Conservation (phyloP, 1,140 invertebrate genomes). For the Brachionus angularis region DNA sequence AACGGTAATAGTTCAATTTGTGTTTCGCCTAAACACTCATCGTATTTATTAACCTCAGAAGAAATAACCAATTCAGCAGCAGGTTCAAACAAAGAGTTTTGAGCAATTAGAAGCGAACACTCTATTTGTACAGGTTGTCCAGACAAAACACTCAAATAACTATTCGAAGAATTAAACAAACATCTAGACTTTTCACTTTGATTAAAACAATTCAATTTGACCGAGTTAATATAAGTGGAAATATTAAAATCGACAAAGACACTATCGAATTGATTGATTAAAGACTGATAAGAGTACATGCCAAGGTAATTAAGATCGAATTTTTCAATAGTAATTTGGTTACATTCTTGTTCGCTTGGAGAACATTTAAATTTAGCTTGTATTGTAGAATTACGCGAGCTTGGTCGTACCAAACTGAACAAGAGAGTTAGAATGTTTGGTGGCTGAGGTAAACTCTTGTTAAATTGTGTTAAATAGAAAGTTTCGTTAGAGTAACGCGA, state of each 20-base stretch:
- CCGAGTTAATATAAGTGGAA: background rate
- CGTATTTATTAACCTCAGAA: constrained; percentile 18
- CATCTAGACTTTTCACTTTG: background rate
- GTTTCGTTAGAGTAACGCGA: background rate
- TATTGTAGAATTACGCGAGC: background rate
- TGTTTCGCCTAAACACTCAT: background rate
- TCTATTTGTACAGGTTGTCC: background rate
- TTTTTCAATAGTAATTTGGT: background rate
- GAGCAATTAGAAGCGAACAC: constrained; percentile 1
- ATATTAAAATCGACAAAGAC: constrained; percentile 14
- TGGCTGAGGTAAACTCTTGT: background rate
- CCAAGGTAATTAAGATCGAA: constrained; percentile 15
- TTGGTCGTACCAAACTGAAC: background rate
- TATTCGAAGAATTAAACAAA: background rate
- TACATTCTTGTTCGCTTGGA: constrained; percentile 8
- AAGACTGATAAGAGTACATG: background rate
- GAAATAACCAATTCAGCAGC: background rate
- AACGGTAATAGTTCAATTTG: background rate
- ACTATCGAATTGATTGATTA: background rate
- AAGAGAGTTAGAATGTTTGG: background rate
- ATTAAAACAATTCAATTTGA: constrained; percentile 8
- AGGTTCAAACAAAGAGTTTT: background rate
- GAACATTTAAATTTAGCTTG: constrained; percentile 26
- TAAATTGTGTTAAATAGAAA: background rate
- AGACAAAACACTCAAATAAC: background rate